Conservation (phyloP, 2,888 invertebrate species). For the Drosophila silvestris region DNA sequence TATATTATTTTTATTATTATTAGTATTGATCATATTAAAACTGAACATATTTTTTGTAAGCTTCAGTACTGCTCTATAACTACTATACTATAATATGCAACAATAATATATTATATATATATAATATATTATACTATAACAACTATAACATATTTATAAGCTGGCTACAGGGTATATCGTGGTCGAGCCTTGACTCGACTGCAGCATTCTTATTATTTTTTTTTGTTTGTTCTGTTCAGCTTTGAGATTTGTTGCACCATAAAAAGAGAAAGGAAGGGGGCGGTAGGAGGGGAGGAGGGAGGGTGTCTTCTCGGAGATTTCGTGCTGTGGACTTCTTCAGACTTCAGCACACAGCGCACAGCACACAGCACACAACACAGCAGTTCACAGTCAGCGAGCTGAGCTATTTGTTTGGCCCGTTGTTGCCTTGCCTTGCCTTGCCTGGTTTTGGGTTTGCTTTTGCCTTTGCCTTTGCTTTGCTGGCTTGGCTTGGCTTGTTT, state of each 20-base stretch:
- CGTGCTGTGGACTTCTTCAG: conserved; percentile 41
- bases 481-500: conserved; percentile 51
- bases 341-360: not conserved
- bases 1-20: not conserved
- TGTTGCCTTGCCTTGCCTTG: conserved; percentile 9
- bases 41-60: no score
- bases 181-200: not conserved
- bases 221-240: conserved; percentile 35
- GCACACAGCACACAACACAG: not conserved
- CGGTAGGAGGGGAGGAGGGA: not conserved
- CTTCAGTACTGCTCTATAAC: not conserved
- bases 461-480: not conserved
- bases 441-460: conserved; percentile 11
- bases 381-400: conserved; percentile 20
- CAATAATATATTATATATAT: not conserved
- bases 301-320: conserved; percentile 62
- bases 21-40: not conserved
- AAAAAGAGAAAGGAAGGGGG: conserved; percentile 33
- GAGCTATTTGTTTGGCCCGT: conserved; percentile 50
- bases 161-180: not conserved
- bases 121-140: not conserved
- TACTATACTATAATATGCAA: not conserved
- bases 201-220: not conserved
- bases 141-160: not conserved
- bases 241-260: conserved; percentile 72